Base-by-base conservation (phyloP, 1,140 invertebrate genomes). In the Brachionus asplanchnoidis region DNA sequence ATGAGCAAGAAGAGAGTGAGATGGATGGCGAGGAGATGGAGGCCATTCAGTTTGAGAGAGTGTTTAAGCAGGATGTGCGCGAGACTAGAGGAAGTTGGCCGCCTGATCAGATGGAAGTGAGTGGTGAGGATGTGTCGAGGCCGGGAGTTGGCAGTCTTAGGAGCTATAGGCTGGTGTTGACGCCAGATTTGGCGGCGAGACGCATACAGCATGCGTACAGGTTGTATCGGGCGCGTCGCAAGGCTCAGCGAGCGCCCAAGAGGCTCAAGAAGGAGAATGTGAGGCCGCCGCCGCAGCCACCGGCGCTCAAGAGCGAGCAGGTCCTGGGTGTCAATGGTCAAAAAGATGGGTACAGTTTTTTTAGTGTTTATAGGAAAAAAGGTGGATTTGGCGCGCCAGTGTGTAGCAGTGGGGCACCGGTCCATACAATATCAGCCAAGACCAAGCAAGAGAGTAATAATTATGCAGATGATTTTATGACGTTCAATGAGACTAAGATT, bases 381-480 rank as follows among this genome's bases (percentile, higher is more conserved):
- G 8, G 17, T 40, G 68, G 68, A 42, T 42, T 73, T 40, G 32
- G 68, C 42, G 68, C 7, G 0, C 17, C 17, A 0, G 68, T 20
- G 17, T 42, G n/a, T 8, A 17, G n/a, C 32, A 68, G 28, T 32
- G n/a, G 1, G 9, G 66, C 32, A 11, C 66, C 26, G 11, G 32
- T 73, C 23, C 42, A 46, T 26, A 44, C 1, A 14, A 8, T 4
- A 0, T 20, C n/a, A 23, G 20, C 32, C 4, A 77, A 77, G 44
- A 20, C n/a, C 20, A 50, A 77, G 50, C 23, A 46, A 26, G 73
- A 77, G 36, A 42, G 32, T 14, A 50, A 75, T 9, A 75, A 77
- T 50, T 77, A 77, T 11, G 53, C 73, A 12, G 73, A 77, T 12
- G 73, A 77, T 50, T 77, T 77, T 50, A 77, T 77, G 73, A 77